Percentiles rank a stretch among this genome's conserved stretches.
These are phyloP conservation scores for Amorpha juglandis DNA, from an alignment of 2,888 invertebrate species.

Conservation along the genomic window DNA sequence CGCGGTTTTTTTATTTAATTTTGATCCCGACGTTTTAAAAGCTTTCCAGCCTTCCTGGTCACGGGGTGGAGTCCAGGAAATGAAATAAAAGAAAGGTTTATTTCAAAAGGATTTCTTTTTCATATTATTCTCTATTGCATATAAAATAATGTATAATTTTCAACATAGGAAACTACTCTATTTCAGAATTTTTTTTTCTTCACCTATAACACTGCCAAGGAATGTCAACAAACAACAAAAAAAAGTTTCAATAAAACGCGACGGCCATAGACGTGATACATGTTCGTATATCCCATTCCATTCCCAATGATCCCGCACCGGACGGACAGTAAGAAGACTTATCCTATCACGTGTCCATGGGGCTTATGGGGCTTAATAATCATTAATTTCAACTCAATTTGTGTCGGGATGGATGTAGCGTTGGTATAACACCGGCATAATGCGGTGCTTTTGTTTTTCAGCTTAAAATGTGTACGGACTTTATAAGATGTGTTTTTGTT, in stretches of 20 bases:
- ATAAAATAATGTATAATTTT: too few species aligned
- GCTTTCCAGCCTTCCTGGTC: too few species aligned
- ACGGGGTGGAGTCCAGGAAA: too few species aligned
- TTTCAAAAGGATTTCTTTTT: too few species aligned
- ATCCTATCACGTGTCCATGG: constrained; percentile 50
- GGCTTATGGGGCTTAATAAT: constrained; percentile 61
- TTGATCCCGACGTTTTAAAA: too few species aligned
- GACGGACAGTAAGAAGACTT: constrained; percentile 63
- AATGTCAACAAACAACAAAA: too few species aligned
- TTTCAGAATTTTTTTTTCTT: too few species aligned
- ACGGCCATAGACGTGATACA: constrained; percentile 23
- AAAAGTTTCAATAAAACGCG: not conserved
- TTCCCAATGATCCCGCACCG: constrained; percentile 51
- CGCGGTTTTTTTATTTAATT: too few species aligned
- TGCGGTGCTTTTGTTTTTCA: constrained; percentile 9
- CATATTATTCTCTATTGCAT: too few species aligned
- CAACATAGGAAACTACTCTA: too few species aligned
- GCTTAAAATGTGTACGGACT: constrained; percentile 19
- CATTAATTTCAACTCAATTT: constrained; percentile 68
- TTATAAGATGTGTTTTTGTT: not conserved
- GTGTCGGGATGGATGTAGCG: constrained; percentile 49
- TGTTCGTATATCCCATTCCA: constrained; percentile 38
- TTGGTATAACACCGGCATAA: constrained; percentile 49
- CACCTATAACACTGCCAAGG: too few species aligned
- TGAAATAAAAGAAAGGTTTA: too few species aligned